Conservation (phyloP, 2,113 vertebrate genomes). For the Apteryx owenii region DNA sequence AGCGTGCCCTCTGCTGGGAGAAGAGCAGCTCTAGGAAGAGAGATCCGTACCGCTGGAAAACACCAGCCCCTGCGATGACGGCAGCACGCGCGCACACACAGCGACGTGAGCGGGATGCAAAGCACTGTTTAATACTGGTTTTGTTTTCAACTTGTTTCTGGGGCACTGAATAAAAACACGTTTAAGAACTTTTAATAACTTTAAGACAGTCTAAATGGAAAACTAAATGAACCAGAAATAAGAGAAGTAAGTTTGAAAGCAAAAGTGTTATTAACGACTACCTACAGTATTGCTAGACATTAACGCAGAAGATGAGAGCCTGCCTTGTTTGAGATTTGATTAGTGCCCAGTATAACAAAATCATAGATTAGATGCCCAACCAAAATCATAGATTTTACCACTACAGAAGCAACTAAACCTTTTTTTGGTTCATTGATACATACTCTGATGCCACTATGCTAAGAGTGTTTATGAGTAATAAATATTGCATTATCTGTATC, state of each 20-base stretch:
- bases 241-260: not conserved
- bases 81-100: not conserved
- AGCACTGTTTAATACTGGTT: rapidly evolving
- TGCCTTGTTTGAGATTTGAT: rapidly evolving
- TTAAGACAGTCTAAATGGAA: not conserved
- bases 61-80: not conserved
- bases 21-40: rapidly evolving
- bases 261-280: not conserved
- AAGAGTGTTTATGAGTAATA: not conserved
- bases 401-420: not conserved
- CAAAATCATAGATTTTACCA: not conserved
- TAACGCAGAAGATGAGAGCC: not conserved
- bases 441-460: too few relatives aligned
- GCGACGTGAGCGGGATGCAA: not conserved
- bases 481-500: not conserved
- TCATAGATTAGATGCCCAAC: not conserved
- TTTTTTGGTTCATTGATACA: rapidly evolving
- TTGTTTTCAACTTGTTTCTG: not conserved
- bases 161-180: not conserved
- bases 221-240: not conserved
- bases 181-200: not conserved
- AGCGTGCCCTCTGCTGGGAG: constrained; percentile 15
- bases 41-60: not conserved
- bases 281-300: rapidly evolving
- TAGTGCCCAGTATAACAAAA: rapidly evolving